These are phyloP conservation scores for Megastigmus dorsalis DNA, from an alignment of 2,888 invertebrate species.

Conservation along the genomic window DNA sequence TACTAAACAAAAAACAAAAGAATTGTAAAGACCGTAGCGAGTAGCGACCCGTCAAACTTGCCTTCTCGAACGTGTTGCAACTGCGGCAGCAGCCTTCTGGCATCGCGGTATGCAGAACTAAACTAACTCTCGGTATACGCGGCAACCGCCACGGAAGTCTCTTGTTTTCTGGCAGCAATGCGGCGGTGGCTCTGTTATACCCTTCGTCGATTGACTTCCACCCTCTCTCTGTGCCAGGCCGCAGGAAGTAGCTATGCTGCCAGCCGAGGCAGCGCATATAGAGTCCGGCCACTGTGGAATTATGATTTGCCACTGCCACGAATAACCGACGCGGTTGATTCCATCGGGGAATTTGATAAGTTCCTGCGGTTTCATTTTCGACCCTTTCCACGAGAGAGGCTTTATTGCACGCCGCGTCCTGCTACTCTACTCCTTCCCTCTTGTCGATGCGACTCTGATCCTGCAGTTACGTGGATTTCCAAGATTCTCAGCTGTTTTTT, in stretches of 20 bases:
- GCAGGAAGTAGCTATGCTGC: neutral
- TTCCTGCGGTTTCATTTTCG: constrained; percentile 45
- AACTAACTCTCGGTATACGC: too few species aligned
- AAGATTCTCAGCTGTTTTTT: too few species aligned
- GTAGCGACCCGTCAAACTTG: too few species aligned
- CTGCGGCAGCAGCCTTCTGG: neutral
- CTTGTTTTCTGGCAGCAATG: constrained; percentile 37
- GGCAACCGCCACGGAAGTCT: too few species aligned
- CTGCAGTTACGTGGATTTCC: too few species aligned
- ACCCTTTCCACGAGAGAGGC: too few species aligned
- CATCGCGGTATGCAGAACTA: constrained; percentile 19
- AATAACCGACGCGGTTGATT: neutral
- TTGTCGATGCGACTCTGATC: too few species aligned
- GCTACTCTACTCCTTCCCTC: neutral
- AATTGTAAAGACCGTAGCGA: too few species aligned
- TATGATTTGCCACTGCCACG: constrained; percentile 40
- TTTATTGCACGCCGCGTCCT: neutral
- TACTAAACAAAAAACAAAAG: too few species aligned
- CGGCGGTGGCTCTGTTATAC: too few species aligned
- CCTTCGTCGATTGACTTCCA: constrained; percentile 7
- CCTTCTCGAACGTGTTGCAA: constrained; percentile 7
- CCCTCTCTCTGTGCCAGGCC: neutral
- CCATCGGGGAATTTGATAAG: constrained; percentile 49
- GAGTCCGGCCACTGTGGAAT: constrained; percentile 33
- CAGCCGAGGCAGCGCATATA: neutral